A percentile compares a stretch with the other conserved stretches of the same genome.
phyloP scores from a whole-genome alignment of 2,888 invertebrate species.

The Frankliniella fusca region DNA sequence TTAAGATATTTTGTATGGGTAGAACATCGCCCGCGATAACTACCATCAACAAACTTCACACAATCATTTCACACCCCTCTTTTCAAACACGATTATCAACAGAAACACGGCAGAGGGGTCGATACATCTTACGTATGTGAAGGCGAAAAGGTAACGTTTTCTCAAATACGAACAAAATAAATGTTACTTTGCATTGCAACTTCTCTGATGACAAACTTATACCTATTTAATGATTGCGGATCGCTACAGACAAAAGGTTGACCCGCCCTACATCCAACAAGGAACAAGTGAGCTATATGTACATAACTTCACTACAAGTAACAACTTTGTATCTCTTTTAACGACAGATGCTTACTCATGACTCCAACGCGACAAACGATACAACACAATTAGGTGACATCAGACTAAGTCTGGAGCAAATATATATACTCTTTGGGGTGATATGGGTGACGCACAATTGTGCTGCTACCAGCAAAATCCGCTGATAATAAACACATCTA shows the following conservation, averaged over 20 bases:
- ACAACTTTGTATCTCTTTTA: no score
- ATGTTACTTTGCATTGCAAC: not conserved
- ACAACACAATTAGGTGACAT: no score
- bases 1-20: constrained; percentile 5
- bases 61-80: not conserved
- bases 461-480: no score
- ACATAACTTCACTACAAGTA: not conserved
- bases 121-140: not conserved
- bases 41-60: not conserved
- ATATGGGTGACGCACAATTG: no score
- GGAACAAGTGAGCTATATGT: constrained; percentile 4
- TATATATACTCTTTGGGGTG: no score
- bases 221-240: constrained; percentile 5
- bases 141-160: not conserved
- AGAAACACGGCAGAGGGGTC: not conserved
- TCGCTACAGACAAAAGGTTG: not conserved
- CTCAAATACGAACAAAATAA: not conserved
- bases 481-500: no score
- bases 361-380: no score
- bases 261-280: not conserved
- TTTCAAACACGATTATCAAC: no score
- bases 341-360: no score
- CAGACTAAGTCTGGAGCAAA: no score
- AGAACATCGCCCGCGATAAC: constrained; percentile 15
- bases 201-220: not conserved